Evolutionary conservation across 2,797 vertebrate species (phyloP).

Genomic region (Microctenopoma steveboyesi): DNA sequence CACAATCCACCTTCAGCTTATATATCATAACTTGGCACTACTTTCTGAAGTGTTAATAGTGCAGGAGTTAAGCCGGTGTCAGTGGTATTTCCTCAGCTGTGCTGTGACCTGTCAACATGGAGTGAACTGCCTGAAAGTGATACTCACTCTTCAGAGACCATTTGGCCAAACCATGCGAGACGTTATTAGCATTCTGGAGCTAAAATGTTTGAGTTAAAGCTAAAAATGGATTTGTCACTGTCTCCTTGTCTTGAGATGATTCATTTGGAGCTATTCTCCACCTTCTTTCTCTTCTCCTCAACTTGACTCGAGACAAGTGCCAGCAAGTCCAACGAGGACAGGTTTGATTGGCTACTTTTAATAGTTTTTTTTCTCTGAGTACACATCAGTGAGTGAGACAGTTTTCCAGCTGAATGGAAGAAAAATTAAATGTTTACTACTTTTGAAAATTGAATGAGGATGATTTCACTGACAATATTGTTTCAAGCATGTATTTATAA

Average conservation of each 20-base stretch:
- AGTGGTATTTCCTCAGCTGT: conserved; percentile 33
- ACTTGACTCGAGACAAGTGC: conserved; percentile 74
- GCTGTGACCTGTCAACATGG: conserved; percentile 60
- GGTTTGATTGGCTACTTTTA: conserved; percentile 77
- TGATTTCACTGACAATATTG: neutral
- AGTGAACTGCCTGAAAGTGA: conserved; percentile 75
- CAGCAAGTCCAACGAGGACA: conserved; percentile 72
- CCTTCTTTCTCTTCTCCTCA: conserved; percentile 57
- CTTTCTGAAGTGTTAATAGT: conserved; percentile 39
- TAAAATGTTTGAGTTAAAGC: conserved; percentile 76
- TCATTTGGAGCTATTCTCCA: conserved; percentile 68
- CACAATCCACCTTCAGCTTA: conserved; percentile 39
- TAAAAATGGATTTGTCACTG: conserved; percentile 81
- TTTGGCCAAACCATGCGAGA: conserved; percentile 70
- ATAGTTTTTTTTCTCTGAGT: conserved; percentile 68
- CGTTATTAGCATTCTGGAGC: conserved; percentile 78
- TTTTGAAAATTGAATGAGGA: neutral
- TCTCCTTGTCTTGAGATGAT: conserved; percentile 76
- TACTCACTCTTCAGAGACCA: conserved; percentile 66
- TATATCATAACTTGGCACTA: conserved; percentile 35
- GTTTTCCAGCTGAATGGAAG: conserved; percentile 24
- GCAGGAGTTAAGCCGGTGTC: conserved; percentile 29
- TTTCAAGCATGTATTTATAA: neutral
- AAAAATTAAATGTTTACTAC: conserved; percentile 1
- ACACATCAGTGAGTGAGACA: conserved; percentile 8